These are phyloP conservation scores for Holocentrus rufus DNA, from an alignment of 2,797 vertebrate genomes.

Conservation along the genomic window DNA sequence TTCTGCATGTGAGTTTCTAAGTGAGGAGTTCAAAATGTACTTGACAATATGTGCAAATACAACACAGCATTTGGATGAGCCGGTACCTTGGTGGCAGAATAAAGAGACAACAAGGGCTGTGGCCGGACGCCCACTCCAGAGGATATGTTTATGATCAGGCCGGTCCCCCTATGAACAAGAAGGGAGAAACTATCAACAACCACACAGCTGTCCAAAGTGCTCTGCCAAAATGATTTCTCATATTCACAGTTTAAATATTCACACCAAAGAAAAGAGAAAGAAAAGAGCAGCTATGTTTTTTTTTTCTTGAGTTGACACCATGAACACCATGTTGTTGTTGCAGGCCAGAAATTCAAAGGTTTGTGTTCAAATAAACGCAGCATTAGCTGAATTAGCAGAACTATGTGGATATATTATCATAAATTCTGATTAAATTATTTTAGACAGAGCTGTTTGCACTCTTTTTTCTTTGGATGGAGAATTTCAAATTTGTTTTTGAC, in stretches of 20 bases:
- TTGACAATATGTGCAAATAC: neutral
- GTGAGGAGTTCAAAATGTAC: neutral
- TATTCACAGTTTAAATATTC: neutral
- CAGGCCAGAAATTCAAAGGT: too few species aligned
- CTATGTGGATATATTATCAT: too few species aligned
- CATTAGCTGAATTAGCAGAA: too few species aligned
- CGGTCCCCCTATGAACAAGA: conserved; percentile 73
- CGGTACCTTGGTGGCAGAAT: conserved; percentile 84
- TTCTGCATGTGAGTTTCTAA: neutral
- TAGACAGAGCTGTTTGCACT: too few species aligned
- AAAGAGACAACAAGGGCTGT: conserved; percentile 77
- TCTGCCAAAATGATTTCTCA: neutral
- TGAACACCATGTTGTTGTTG: too few species aligned
- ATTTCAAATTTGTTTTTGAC: too few species aligned
- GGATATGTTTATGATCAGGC: conserved; percentile 86
- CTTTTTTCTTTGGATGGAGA: too few species aligned
- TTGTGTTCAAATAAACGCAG: too few species aligned
- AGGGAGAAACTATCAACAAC: conserved; percentile 14
- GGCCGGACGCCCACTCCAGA: conserved; percentile 73
- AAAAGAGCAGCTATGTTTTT: too few species aligned
- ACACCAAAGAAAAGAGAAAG: neutral
- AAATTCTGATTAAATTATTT: too few species aligned
- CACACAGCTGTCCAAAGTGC: neutral
- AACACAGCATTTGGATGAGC: neutral
- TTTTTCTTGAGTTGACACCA: too few species aligned